Base-by-base conservation (phyloP, 2,888 invertebrate species). In the Drosophila setosimentum region DNA sequence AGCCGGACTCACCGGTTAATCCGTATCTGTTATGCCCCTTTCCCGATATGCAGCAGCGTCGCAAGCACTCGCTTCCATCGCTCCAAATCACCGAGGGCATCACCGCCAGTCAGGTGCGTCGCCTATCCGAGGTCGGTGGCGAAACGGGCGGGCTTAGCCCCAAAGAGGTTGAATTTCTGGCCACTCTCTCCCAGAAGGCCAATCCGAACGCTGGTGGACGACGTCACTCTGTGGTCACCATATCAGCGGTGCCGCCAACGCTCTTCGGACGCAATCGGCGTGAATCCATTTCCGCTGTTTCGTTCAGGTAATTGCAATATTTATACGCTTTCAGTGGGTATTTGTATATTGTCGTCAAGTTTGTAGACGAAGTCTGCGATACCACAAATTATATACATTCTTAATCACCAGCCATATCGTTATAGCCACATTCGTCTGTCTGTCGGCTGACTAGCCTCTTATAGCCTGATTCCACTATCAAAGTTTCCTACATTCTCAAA, bases 181-280 rank as follows among this genome's bases (percentile, higher is more conserved):
- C 97, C n/a, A 97, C 97, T 3, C 94, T 97, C 49, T 96, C 96
- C 76, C 95, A 96, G 89, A 95, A 95, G 29, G 81, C 87, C 74
- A 90, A 91, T 83, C 89, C 95, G 42, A 95, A 96, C 3, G 95
- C 95, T 11, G 97, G 96, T 6, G 97, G 97, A 3, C 94, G 97
- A 81, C 95, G 97, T 86, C 97, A 97, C 93, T 97, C 97, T 76
- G 97, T 97, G 76, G 97, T 97, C 51, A 97, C 97, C 81, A 97
- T 97, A 90, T 97, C 97, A 27, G 95, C 96, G 89, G 96, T 97
- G 65, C 97, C 97, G 4, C 95, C 96, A 63, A 95, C 96, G 45
- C 92, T 97, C n/a, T 97, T 97, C 83, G 97, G 97, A 0, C 95
- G 97, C 54, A 96, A 95, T 85, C 95, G 97, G 27, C 95, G 97